A percentile compares a stretch with the other conserved stretches of the same genome.
Evolutionary conservation across 2,888 invertebrate genomes (phyloP).

Genomic region (Acleris holmiana): DNA sequence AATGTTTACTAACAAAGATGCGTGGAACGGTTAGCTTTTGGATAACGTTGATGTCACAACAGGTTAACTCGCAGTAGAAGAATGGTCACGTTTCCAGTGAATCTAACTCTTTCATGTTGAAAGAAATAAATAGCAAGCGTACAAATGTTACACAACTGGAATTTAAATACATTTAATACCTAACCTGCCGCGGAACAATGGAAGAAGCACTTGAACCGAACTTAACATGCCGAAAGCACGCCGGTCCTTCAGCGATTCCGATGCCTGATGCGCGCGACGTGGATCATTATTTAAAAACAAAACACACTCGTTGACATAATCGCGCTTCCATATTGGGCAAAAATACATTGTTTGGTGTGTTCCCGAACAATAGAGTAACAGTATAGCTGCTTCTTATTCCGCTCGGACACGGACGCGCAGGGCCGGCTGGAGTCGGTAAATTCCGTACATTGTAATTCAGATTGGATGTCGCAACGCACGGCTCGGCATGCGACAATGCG

Average conservation of each 20-base stretch:
- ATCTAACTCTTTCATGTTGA: slow-evolving; percentile 6
- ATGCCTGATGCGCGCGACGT: slow-evolving; percentile 62
- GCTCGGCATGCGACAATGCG: slow-evolving; percentile 77
- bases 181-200: slow-evolving; percentile 24
- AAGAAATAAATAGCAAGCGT: slow-evolving; percentile 9
- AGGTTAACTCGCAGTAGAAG: slow-evolving; percentile 18
- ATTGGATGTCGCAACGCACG: slow-evolving; percentile 77
- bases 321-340: slow-evolving; percentile 77
- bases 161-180: slow-evolving; percentile 15
- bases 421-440: slow-evolving; percentile 69
- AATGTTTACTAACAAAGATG: slow-evolving; percentile 36
- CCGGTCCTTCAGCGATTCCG: slow-evolving; percentile 56
- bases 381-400: slow-evolving; percentile 82
- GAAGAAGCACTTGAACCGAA: slow-evolving; percentile 41
- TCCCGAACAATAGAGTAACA: slow-evolving; percentile 79
- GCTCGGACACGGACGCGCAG: slow-evolving; percentile 74
- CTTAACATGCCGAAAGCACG: slow-evolving; percentile 61
- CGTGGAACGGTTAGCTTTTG: slow-evolving; percentile 15
- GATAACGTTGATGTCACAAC: slow-evolving; percentile 29
- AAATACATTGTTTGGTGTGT: slow-evolving; percentile 80
- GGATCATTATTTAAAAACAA: slow-evolving; percentile 76
- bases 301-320: slow-evolving; percentile 81
- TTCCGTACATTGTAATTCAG: slow-evolving; percentile 80
- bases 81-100: background rate
- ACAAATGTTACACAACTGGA: slow-evolving; percentile 7